Evolutionary conservation across 2,888 invertebrate genomes (phyloP).

Genomic region (Coecobrya sp.): DNA sequence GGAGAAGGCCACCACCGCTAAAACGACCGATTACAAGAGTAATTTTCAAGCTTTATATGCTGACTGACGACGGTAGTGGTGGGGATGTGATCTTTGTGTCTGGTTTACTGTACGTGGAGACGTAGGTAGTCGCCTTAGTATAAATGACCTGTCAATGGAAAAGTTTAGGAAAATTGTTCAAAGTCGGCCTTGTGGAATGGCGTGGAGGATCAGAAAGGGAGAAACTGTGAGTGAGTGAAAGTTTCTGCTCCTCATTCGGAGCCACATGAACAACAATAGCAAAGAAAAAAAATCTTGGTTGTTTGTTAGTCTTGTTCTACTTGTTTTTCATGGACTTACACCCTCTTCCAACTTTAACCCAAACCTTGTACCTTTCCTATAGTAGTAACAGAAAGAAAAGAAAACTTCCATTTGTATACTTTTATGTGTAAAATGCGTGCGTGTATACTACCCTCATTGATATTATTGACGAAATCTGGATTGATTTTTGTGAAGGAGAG

Average conservation of each 20-base stretch:
- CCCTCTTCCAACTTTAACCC: constrained; percentile 38
- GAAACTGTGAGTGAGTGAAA: constrained; percentile 47
- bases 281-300: background rate
- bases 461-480: no score
- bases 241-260: background rate
- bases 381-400: no score
- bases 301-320: background rate
- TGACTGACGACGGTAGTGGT: background rate
- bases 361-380: no score
- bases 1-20: constrained; percentile 9
- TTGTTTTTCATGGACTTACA: constrained; percentile 56
- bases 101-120: background rate
- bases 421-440: no score
- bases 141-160: constrained; percentile 75
- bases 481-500: no score
- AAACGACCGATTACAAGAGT: constrained; percentile 31
- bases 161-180: constrained; percentile 73
- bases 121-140: constrained; percentile 60
- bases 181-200: constrained; percentile 71
- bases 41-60: background rate
- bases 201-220: background rate
- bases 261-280: constrained; percentile 10
- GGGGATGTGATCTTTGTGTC: constrained; percentile 31
- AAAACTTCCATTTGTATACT: no score
- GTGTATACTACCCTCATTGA: no score